Base-by-base conservation (phyloP, 2,113 vertebrate genomes). In the Microcebus murinus region DNA sequence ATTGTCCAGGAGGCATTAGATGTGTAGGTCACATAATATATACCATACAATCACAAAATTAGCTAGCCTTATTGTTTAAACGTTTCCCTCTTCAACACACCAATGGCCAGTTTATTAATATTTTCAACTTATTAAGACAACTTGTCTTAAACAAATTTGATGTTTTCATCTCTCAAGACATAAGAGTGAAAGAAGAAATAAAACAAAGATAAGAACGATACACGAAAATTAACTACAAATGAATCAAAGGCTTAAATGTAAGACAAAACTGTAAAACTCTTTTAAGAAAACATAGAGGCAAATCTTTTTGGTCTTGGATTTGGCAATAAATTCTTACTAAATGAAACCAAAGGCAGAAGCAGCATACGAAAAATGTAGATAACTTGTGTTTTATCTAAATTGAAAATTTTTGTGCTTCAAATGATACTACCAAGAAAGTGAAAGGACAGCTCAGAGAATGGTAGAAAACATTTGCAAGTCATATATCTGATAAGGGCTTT, bases 91-190 rank as follows among this genome's bases (percentile, higher is more conserved):
- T 74, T 82, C 61, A 59, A 39, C 34, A 82, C 9, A 61, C 9
- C 73, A 67, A 63, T 81, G 71, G 14, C 29, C 25, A 81, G 14
- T 63, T 94, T 61, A 79, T 82, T 90, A 82, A 70, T 95, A 88
- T 79, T 86, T 92, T 31, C 11, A 63, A 59, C 31, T 70, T 42
- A 59, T 63, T 86, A 25, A 63, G 42, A 10, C 12, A 95, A 61
- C 67, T 65, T 95, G 34, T 61, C 55, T 87, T 80, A 85, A 74
- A 42, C 11, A 93, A 70, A 87, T 94, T 81, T 59, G 34, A 94
- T 79, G 87, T 57, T 77, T 87, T 65, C 23, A 65, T 70, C n/a
- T 87, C 70, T 87, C 15, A 63, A 93, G 27, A 80, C 15, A 36
- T 93, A 34, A 73, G 89, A 81, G 23, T 70, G 20, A 71, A 88